Evolutionary conservation across 2,797 vertebrate species (phyloP), one percentile per base, ranked within the genome.

Genomic region (Coluber constrictor): DNA sequence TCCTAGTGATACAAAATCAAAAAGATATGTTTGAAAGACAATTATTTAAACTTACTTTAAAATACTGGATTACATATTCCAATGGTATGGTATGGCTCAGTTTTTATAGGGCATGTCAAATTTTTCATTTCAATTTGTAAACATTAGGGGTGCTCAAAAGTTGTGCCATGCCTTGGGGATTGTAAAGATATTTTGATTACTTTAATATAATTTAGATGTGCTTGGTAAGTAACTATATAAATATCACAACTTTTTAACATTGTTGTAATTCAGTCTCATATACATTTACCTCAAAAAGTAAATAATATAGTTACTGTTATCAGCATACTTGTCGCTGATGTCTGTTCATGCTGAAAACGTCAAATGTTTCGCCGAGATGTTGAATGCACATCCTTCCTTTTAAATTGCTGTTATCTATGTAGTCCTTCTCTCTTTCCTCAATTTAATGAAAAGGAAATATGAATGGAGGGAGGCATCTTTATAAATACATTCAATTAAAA

Each of bases 361-460:
- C 56, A 3, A 25, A 11, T 89, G 12, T 94, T 94, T 47, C 5
- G 20, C 5, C 55, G 74, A n/a, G 8, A 79, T 88, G 70, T 79
- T 27, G 56, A 51, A 88, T 10, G 13, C 13, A 90, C n/a, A 0
- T 0, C 0, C 0, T 51, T 93, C 54, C 93, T 47, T 60, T 47
- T 94, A n/a, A 61, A 3, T 15, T 20, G 88, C 16, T 25, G 25
- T 13, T 74, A 43, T 70, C 12, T 74, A 70, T 57, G 25, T 43
- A 57, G 60, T 89, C 29, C 47, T 89, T 11, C 15, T 20, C 43
- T 47, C 10, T 20, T 13, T 32, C 55, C 37, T 56, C n/a, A 47
- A 92, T 89, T 91, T 89, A 66, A 60, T 70, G 66, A 59, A 79
- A 92, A 88, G 29, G 51, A 43, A 47, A 89, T 18, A 57, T 57